phyloP scores from a whole-genome alignment of 2,888 invertebrate genomes.

The Stenotaenia linearis region DNA sequence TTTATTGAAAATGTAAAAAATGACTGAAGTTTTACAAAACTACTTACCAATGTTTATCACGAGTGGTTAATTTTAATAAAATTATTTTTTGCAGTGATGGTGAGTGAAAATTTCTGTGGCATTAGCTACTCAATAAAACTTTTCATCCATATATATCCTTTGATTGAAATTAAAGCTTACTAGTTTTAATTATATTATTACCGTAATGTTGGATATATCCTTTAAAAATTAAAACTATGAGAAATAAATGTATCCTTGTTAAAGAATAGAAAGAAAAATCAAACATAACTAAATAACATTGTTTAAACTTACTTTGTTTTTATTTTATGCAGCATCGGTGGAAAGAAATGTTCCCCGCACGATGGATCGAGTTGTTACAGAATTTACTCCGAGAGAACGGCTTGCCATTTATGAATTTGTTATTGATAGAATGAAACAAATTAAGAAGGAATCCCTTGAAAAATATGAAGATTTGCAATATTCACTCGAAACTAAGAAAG shows the following conservation, averaged over 20 bases:
- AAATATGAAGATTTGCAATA: conserved; percentile 42
- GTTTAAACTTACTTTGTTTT: background rate
- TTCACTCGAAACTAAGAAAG: conserved; percentile 38
- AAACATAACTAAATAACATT: background rate
- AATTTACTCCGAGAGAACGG: conserved; percentile 42
- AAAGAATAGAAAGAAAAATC: background rate
- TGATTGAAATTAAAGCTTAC: background rate
- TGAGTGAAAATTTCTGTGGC: background rate
- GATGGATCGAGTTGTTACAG: conserved; percentile 40
- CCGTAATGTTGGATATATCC: background rate
- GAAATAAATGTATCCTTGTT: background rate
- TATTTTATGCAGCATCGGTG: background rate
- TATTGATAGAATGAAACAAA: conserved; percentile 40
- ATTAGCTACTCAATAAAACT: background rate
- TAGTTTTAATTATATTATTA: background rate
- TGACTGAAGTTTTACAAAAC: background rate
- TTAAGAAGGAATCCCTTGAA: conserved; percentile 40
- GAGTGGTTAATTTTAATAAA: background rate
- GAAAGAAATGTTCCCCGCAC: conserved; percentile 41
- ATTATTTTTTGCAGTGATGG: conserved; percentile 17
- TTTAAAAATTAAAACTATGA: background rate
- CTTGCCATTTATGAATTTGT: conserved; percentile 44
- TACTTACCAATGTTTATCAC: background rate
- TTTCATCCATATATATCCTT: conserved; percentile 13
- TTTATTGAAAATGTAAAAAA: background rate